Conservation (phyloP, 2,113 vertebrate species). For the Candoia aspera region DNA sequence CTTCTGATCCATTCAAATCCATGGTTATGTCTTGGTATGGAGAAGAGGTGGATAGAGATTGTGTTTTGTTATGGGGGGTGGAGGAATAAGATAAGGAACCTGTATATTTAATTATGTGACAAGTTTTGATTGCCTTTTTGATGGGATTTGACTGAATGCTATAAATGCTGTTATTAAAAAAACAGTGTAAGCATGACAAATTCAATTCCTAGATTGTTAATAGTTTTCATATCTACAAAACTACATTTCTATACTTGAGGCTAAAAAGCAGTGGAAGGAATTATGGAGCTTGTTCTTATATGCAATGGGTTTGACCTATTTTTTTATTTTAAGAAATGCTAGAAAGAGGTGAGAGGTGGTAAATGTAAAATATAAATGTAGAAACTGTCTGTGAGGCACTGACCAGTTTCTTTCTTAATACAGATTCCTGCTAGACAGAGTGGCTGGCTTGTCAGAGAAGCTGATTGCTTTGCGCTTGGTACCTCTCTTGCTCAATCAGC, state of each 20-base stretch:
- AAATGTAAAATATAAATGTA: background rate
- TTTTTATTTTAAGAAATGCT: background rate
- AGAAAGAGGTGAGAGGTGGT: background rate
- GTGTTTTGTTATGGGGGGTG: background rate
- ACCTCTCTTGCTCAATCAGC: slow-evolving; percentile 89
- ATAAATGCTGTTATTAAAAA: background rate
- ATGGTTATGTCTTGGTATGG: background rate
- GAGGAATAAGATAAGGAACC: background rate
- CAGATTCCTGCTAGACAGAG: slow-evolving; percentile 91
- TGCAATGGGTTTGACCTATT: background rate
- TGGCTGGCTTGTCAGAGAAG: slow-evolving; percentile 89
- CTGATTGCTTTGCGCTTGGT: slow-evolving; percentile 88
- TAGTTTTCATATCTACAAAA: background rate
- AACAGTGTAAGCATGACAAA: background rate
- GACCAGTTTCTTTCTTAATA: slow-evolving; percentile 35
- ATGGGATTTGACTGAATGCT: background rate
- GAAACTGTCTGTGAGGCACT: background rate
- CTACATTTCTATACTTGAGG: background rate
- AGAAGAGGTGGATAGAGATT: background rate
- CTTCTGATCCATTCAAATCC: background rate
- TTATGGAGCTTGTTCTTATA: background rate
- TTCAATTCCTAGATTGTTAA: background rate
- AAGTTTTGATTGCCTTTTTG: background rate
- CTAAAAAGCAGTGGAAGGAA: background rate
- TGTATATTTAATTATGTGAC: background rate